Conservation (phyloP, 2,888 invertebrate species). For the Epistrophe eligans region DNA sequence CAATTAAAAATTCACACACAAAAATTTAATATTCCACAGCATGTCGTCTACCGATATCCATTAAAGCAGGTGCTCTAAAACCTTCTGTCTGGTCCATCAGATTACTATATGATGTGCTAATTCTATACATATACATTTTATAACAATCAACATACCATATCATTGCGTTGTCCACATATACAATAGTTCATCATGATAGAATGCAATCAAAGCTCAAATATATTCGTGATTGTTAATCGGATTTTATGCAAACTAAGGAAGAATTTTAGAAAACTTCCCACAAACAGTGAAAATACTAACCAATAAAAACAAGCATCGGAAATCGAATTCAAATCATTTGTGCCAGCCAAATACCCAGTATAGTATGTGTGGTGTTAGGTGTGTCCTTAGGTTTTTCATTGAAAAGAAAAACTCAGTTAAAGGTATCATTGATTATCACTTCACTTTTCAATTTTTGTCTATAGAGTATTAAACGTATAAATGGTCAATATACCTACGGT, state of each 20-base stretch:
- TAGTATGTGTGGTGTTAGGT: neutral
- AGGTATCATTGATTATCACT: constrained; percentile 30
- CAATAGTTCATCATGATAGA: neutral
- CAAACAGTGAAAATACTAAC: neutral
- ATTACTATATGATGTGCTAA: constrained; percentile 30
- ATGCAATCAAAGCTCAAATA: constrained; percentile 29
- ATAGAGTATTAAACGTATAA: no score
- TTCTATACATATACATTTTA: neutral
- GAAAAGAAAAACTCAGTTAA: constrained; percentile 42
- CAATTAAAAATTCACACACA: constrained; percentile 25
- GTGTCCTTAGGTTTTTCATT: constrained; percentile 27
- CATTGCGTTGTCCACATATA: neutral
- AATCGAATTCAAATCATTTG: neutral
- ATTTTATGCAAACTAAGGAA: constrained; percentile 49
- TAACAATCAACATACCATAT: constrained; percentile 11
- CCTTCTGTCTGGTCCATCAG: neutral
- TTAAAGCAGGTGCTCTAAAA: constrained; percentile 32
- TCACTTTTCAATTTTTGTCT: neutral
- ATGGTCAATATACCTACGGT: neutral
- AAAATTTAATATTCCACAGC: constrained; percentile 26
- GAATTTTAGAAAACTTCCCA: neutral
- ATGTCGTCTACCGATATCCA: constrained; percentile 21
- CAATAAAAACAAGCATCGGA: neutral
- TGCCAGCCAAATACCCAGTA: neutral
- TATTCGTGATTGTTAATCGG: constrained; percentile 38